phyloP scores from a whole-genome alignment of 2,888 invertebrate genomes.

The Rhogogaster chlorosoma region DNA sequence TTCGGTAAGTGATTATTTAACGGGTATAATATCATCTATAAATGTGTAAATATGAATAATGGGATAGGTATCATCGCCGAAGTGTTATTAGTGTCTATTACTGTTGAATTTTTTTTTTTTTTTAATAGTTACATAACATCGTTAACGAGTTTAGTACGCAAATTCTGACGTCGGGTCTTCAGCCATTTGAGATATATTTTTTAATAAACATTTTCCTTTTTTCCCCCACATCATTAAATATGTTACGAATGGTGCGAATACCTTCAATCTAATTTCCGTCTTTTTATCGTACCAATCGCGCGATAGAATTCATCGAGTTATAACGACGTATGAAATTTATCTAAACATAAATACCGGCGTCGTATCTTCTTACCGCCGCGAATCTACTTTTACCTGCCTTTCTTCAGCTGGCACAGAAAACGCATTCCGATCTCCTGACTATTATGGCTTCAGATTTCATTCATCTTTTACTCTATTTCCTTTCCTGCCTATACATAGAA shows the following conservation, averaged over 20 bases:
- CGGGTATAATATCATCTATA: conserved; percentile 21
- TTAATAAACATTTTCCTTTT: conserved; percentile 48
- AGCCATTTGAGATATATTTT: conserved; percentile 60
- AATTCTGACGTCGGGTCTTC: conserved; percentile 60
- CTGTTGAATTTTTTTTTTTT: conserved; percentile 15
- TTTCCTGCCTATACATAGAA: background rate
- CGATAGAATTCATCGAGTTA: background rate
- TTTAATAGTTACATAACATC: conserved; percentile 48
- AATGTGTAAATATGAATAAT: conserved; percentile 1
- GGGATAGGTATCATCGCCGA: conserved; percentile 5
- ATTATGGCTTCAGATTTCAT: conserved; percentile 53
- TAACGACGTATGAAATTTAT: background rate
- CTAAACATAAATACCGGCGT: conserved; percentile 30
- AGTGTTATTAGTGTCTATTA: conserved; percentile 20
- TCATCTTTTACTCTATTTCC: conserved; percentile 21
- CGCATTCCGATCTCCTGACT: conserved; percentile 66
- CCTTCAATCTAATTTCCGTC: background rate
- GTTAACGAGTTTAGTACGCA: conserved; percentile 50
- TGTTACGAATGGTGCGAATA: background rate
- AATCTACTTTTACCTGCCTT: conserved; percentile 53
- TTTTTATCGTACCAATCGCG: background rate
- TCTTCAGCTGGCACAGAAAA: conserved; percentile 59
- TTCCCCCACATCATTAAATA: conserved; percentile 1
- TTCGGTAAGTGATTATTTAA: conserved; percentile 65
- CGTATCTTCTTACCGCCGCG: conserved; percentile 28